These are phyloP conservation scores for Propithecus coquereli DNA, from an alignment of 2,113 vertebrate species.

Conservation along the genomic window DNA sequence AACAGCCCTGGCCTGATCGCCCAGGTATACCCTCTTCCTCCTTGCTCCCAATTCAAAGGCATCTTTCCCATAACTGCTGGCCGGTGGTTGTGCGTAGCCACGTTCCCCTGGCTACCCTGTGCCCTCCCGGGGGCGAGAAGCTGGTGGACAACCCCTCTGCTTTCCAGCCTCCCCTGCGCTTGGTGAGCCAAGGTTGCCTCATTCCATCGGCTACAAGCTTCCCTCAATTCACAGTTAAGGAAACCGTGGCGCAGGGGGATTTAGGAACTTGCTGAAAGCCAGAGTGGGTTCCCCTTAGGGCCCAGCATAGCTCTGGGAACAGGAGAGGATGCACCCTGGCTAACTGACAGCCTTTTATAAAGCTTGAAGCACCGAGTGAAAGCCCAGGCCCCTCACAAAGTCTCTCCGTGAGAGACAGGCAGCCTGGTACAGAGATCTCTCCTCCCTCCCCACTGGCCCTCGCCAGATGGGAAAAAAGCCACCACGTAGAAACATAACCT, in stretches of 20 bases:
- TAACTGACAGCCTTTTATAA: neutral
- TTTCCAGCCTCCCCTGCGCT: neutral
- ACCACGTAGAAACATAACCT: constrained; percentile 96
- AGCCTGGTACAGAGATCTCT: neutral
- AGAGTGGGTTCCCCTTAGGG: neutral
- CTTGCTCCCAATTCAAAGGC: neutral
- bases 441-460: constrained; percentile 17
- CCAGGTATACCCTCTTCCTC: neutral
- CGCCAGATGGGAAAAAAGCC: constrained; percentile 66
- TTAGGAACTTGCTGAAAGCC: neutral
- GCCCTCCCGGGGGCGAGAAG: neutral
- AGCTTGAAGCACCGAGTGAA: neutral
- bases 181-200: neutral
- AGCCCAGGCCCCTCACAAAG: neutral
- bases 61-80: neutral
- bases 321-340: neutral
- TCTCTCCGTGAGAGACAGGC: rapidly evolving
- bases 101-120: neutral
- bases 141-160: neutral
- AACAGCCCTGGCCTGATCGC: neutral
- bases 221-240: neutral
- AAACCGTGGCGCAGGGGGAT: neutral
- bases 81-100: neutral
- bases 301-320: neutral
- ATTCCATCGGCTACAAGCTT: neutral